Base-by-base conservation (phyloP, 2,797 vertebrate genomes). In the Poecilia gillii region DNA sequence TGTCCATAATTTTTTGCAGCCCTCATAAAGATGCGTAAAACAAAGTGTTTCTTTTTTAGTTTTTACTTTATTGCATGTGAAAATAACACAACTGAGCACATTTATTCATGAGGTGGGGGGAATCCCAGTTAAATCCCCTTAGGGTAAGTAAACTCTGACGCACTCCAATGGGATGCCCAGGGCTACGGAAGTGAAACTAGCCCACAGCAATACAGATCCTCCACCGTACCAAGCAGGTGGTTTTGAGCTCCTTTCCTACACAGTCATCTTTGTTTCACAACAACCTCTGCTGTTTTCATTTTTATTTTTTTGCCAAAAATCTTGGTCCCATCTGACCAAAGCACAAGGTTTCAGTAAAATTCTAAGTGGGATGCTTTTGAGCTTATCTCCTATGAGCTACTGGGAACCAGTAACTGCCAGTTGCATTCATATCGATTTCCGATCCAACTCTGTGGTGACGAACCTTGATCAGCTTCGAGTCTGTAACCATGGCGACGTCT, bases 401-500 rank as follows among this genome's bases (percentile, higher is more conserved):
- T 57, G 59, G 62, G 16, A 39, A 28, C 71, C n/a, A 6, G 4
- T 47, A 20, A 64, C 55, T 64, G 55, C 55, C 43, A 64, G 53
- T 68, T 7, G 51, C 31, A 28, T 59, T 41, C 43, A 28, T 45
- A 28, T 71, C 25, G 28, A 28, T 43, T 25, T 11, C 36, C 6
- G 9, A 13, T 70, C 39, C 39, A 70, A 71, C 13, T 14, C n/a
- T 16, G 41, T 7, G 8, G 41, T 7, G 68, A n/a, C 23, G 46
- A 45, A 41, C 36, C 14, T 23, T 71, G 12, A 45, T 75, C 43
- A 2, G 20, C 20, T 73, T 59, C 28, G 43, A 33, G 70, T 57
- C 28, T 75, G 68, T 83, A 84, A 79, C 14, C 16, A 45, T 51
- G 75, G 68, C 18, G 9, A 9, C 45, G 47, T 72, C 55, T 74